Conservation (phyloP, 2,888 invertebrate genomes). For the Drosophila pegasa region DNA sequence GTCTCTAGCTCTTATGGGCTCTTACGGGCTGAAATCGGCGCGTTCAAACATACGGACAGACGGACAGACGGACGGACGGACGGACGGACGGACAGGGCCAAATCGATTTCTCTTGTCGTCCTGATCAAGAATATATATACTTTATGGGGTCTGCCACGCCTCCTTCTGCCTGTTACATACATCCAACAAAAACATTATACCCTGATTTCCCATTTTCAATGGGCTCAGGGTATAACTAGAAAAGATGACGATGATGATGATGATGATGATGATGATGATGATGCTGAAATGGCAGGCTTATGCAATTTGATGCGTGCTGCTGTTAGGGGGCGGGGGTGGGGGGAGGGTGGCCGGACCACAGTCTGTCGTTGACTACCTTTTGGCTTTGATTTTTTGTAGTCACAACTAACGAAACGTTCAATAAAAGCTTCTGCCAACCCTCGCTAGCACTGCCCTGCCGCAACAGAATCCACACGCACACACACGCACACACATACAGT, state of each 20-base stretch:
- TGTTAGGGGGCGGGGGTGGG: not conserved
- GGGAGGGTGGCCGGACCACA: constrained; percentile 45
- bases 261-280: constrained; percentile 39
- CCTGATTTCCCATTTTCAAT: no score
- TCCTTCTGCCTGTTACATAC: no score
- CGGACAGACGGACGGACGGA: no score
- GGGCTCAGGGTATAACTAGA: no score
- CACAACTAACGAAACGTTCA: constrained; percentile 40
- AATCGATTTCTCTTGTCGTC: no score
- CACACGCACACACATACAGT: constrained; percentile 15
- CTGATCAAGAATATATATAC: no score
- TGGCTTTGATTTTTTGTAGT: constrained; percentile 45
- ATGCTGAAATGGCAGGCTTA: constrained; percentile 40
- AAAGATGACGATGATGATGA: constrained; percentile 45
- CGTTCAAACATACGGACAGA: no score
- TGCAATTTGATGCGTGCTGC: constrained; percentile 47
- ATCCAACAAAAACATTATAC: no score
- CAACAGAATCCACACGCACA: constrained; percentile 38
- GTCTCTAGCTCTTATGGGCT: no score
- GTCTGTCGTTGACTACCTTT: constrained; percentile 48
- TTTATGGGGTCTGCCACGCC: no score
- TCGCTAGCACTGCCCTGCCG: constrained; percentile 67
- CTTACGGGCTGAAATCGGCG: no score
- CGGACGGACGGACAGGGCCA: no score
- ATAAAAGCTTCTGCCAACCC: constrained; percentile 58